Conservation (phyloP, 2,113 vertebrate genomes). For the Jaculus jaculus region DNA sequence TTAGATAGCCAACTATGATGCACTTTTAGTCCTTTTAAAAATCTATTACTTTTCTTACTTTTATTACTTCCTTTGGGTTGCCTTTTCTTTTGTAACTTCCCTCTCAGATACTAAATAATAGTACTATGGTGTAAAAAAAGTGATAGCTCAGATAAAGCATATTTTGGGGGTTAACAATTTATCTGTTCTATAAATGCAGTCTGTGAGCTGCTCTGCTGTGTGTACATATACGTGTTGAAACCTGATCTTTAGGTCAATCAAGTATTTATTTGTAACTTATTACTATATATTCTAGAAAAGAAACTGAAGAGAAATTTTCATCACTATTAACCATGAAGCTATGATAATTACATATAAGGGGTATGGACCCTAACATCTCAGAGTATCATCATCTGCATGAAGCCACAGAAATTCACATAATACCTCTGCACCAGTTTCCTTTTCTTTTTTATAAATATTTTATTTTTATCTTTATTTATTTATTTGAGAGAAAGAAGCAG, state of each 20-base stretch:
- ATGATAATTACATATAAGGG: background rate
- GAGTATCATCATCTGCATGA: background rate
- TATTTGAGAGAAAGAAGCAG: no score
- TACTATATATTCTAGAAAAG: background rate
- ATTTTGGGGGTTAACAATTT: background rate
- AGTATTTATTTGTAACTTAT: background rate
- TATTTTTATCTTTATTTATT: no score
- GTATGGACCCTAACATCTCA: background rate
- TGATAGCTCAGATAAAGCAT: background rate
- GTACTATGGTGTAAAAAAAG: background rate
- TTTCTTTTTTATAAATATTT: no score
- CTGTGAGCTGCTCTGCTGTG: background rate
- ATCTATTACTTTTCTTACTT: background rate
- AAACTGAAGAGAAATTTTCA: background rate
- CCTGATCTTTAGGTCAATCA: background rate
- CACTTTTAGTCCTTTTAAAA: constrained; percentile 45
- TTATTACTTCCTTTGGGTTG: background rate
- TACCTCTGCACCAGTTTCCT: background rate
- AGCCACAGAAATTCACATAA: background rate
- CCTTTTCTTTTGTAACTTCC: background rate
- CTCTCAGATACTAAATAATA: background rate
- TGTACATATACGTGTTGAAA: background rate
- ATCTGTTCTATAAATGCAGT: constrained; percentile 8
- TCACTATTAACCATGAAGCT: background rate
- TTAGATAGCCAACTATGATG: background rate